Conservation (phyloP, 2,888 invertebrate genomes). For the Aquatica leii region DNA sequence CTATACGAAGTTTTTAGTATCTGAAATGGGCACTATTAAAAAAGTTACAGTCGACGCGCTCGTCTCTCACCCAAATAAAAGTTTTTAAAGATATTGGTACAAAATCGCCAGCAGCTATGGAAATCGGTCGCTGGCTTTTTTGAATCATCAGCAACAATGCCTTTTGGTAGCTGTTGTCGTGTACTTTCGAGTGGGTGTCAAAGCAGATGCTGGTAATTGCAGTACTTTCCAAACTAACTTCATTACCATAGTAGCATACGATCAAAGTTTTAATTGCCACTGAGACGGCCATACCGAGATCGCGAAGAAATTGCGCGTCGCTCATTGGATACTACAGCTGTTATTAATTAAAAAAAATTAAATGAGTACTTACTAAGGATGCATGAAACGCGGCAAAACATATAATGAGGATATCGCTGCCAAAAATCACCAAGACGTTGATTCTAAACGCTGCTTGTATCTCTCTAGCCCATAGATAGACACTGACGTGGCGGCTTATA, state of each 20-base stretch:
- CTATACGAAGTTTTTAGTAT: slow-evolving; percentile 17
- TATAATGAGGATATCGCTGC: slow-evolving; percentile 19
- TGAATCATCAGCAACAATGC: slow-evolving; percentile 7
- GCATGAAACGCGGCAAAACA: slow-evolving; percentile 25
- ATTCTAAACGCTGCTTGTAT: slow-evolving; percentile 13
- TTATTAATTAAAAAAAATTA: too few relatives aligned
- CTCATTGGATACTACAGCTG: slow-evolving; percentile 11
- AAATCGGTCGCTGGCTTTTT: slow-evolving; percentile 16
- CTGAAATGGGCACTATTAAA: slow-evolving; percentile 5
- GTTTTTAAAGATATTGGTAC: slow-evolving; percentile 14
- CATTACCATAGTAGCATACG: slow-evolving; percentile 20
- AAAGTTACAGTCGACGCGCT: not conserved
- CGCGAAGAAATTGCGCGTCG: slow-evolving; percentile 17
- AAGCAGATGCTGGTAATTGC: slow-evolving; percentile 5
- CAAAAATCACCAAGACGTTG: slow-evolving; percentile 7
- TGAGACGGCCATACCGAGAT: slow-evolving; percentile 12
- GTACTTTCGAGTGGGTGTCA: not conserved
- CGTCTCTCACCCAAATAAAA: slow-evolving; percentile 17
- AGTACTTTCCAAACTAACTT: slow-evolving; percentile 12
- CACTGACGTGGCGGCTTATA: slow-evolving; percentile 1
- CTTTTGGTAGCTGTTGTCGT: not conserved
- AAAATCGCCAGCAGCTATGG: slow-evolving; percentile 11
- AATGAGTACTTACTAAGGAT: slow-evolving; percentile 15
- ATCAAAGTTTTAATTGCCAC: slow-evolving; percentile 15
- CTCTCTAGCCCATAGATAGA: slow-evolving; percentile 3